phyloP scores from a whole-genome alignment of 2,113 vertebrate genomes.

The Hippocampus guttulatus region DNA sequence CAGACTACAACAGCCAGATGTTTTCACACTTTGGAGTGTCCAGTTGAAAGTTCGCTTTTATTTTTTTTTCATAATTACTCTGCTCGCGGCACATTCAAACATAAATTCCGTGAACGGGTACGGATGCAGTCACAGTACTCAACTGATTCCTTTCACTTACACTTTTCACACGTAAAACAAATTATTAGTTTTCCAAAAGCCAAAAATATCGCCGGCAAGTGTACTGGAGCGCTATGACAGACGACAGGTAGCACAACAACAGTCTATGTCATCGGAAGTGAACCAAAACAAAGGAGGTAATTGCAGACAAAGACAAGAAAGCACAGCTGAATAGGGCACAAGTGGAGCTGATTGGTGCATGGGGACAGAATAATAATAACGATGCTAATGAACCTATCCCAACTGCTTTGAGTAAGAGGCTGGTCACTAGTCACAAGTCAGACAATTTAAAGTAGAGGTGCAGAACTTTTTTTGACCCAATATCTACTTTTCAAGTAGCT shows the following conservation, averaged over 20 bases:
- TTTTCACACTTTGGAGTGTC: conserved; percentile 74
- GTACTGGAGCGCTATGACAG: neutral
- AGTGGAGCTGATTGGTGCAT: neutral
- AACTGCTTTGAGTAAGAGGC: neutral
- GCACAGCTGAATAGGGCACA: neutral
- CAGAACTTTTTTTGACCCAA: too few species aligned
- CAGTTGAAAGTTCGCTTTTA: conserved; percentile 68
- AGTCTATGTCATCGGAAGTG: neutral
- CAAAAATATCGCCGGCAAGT: neutral
- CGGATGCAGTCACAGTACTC: neutral
- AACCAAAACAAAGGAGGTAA: neutral
- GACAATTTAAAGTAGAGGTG: too few species aligned
- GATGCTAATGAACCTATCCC: neutral
- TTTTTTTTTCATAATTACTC: conserved; percentile 8
- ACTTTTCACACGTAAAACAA: neutral
- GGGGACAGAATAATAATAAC: neutral
- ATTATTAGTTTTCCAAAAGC: neutral
- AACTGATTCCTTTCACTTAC: neutral
- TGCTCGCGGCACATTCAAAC: neutral
- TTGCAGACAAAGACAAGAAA: neutral
- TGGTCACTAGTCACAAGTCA: neutral
- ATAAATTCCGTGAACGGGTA: neutral
- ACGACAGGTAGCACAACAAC: neutral
- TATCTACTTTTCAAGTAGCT: too few species aligned
- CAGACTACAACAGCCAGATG: conserved; percentile 68